phyloP scores from a whole-genome alignment of 2,113 vertebrate species.

The Stigmatopora argus region DNA sequence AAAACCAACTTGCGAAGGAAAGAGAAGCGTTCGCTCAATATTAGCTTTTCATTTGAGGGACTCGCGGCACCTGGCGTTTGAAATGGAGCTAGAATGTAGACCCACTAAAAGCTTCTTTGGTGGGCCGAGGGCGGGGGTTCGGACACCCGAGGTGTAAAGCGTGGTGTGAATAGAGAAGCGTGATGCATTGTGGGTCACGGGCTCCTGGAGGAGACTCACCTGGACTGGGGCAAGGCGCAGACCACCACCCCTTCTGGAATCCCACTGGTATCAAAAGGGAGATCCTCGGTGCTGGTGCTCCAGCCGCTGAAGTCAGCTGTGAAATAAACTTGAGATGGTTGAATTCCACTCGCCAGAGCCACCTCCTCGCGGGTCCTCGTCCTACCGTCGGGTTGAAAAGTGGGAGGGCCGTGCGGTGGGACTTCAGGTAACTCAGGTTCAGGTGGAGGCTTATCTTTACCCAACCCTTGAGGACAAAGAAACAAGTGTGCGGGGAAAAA shows the following conservation, averaged over 20 bases:
- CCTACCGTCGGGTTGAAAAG: constrained; percentile 59
- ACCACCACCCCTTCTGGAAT: constrained; percentile 53
- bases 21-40: background rate
- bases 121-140: no score
- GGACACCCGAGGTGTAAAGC: no score
- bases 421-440: constrained; percentile 42
- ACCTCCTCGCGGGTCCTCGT: accelerated
- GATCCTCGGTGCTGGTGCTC: constrained; percentile 61
- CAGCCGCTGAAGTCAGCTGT: constrained; percentile 76
- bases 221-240: constrained; percentile 56
- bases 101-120: no score
- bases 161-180: no score
- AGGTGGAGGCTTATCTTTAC: constrained; percentile 54
- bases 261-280: constrained; percentile 59
- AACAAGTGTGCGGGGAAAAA: background rate
- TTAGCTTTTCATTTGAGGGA: background rate
- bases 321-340: constrained; percentile 1
- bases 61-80: no score
- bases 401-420: constrained; percentile 45
- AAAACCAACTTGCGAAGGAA: constrained; percentile 75
- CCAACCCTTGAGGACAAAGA: constrained; percentile 48
- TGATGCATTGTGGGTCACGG: background rate
- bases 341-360: background rate
- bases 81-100: no score
- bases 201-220: constrained; percentile 41